Evolutionary conservation across 2,113 vertebrate species (phyloP).

Genomic region (Phalacrocorax aristotelis): DNA sequence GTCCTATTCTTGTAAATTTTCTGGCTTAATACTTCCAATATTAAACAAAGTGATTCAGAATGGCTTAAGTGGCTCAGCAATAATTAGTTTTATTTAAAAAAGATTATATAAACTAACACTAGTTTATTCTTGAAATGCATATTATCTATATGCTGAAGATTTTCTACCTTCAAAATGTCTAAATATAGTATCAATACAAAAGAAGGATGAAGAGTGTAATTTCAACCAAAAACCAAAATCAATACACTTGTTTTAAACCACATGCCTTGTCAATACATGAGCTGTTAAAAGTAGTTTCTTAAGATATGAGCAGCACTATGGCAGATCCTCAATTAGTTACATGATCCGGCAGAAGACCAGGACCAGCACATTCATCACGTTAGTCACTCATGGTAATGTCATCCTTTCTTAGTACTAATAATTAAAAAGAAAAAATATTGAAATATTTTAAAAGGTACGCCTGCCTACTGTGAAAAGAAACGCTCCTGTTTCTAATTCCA

Average conservation of each 20-base stretch:
- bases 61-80: not conserved
- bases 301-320: not conserved
- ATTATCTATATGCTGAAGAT: not conserved
- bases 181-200: not conserved
- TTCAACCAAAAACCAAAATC: not conserved
- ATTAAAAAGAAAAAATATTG: not conserved
- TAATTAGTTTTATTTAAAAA: not conserved
- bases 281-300: not conserved
- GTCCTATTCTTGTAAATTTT: not conserved
- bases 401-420: not conserved
- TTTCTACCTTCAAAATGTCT: not conserved
- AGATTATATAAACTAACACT: not conserved
- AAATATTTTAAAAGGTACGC: not conserved
- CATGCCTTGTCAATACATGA: not conserved
- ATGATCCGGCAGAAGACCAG: not conserved
- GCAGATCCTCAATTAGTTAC: not conserved
- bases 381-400: not conserved
- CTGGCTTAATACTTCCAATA: not conserved
- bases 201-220: not conserved
- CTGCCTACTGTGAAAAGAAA: not conserved
- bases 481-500: not conserved
- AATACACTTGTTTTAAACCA: not conserved
- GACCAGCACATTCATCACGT: not conserved
- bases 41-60: not conserved
- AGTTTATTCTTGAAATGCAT: not conserved